Evolutionary conservation across 2,113 vertebrate genomes (phyloP).

Genomic region (Oenanthe melanoleuca): DNA sequence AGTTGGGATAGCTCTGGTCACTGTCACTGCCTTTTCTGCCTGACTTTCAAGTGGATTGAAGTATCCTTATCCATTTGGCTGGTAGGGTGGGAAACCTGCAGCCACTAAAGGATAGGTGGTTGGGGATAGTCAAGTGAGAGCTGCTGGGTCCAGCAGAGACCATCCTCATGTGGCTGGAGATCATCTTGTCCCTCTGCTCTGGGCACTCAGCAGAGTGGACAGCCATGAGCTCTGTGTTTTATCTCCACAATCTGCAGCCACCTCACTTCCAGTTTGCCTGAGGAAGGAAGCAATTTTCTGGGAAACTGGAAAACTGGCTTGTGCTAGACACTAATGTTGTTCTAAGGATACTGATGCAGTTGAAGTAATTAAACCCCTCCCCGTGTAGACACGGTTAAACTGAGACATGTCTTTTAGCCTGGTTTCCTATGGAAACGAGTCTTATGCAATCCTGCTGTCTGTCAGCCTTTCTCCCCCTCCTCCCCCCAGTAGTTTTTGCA

Average conservation of each 20-base stretch:
- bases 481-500: background rate
- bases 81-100: background rate
- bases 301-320: slow-evolving; percentile 6
- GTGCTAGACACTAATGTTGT: background rate
- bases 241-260: background rate
- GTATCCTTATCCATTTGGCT: background rate
- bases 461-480: slow-evolving; percentile 14
- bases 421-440: slow-evolving; percentile 61
- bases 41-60: background rate
- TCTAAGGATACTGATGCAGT: slow-evolving; percentile 17
- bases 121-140: background rate
- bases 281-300: slow-evolving; percentile 30
- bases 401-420: slow-evolving; percentile 52
- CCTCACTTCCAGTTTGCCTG: background rate
- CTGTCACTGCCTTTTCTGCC: background rate
- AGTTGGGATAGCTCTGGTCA: background rate
- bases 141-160: background rate
- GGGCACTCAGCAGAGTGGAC: fast-evolving
- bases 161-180: background rate
- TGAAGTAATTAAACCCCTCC: slow-evolving; percentile 38
- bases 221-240: background rate
- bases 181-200: background rate
- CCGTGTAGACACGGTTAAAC: slow-evolving; percentile 24
- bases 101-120: background rate
- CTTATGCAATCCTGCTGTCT: slow-evolving; percentile 52